Evolutionary conservation across 2,797 vertebrate species (phyloP).

Genomic region (Eospalax fontanierii): DNA sequence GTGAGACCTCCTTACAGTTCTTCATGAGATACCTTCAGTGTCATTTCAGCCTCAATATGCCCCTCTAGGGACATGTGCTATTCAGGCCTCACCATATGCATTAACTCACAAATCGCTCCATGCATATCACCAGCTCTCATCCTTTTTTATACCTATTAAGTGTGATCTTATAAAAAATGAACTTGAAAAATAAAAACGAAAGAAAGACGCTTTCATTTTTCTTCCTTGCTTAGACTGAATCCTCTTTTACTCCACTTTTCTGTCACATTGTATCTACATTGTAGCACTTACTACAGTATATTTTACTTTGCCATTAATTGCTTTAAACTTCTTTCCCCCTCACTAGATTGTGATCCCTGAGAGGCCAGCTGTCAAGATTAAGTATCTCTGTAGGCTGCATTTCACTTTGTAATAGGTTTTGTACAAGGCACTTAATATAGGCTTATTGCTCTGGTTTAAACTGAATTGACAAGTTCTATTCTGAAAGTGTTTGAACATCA

Average conservation of each 20-base stretch:
- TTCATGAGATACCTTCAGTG: neutral
- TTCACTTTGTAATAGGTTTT: neutral
- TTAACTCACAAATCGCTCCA: neutral
- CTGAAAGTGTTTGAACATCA: neutral
- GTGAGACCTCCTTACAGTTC: neutral
- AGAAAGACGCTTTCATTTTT: neutral
- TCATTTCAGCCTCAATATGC: neutral
- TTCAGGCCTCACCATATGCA: fast-evolving
- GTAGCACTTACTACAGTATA: constrained; percentile 35
- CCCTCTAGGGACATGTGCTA: neutral
- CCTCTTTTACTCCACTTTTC: neutral
- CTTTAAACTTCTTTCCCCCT: constrained; percentile 56
- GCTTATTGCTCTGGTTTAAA: constrained; percentile 32
- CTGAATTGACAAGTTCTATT: constrained; percentile 16
- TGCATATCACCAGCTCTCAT: neutral
- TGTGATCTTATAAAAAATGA: constrained; percentile 1
- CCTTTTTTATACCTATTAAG: neutral
- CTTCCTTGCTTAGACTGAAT: constrained; percentile 43
- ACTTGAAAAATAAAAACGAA: neutral
- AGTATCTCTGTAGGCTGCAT: neutral
- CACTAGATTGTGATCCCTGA: constrained; percentile 1
- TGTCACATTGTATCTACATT: neutral
- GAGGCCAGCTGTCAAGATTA: constrained; percentile 50
- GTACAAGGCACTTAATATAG: neutral
- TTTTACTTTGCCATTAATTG: constrained; percentile 70